A percentile compares a stretch with the other conserved stretches of the same genome.
These are phyloP conservation scores for Acanthosepion lycidas DNA, from an alignment of 2,888 invertebrate species.

Conservation along the genomic window DNA sequence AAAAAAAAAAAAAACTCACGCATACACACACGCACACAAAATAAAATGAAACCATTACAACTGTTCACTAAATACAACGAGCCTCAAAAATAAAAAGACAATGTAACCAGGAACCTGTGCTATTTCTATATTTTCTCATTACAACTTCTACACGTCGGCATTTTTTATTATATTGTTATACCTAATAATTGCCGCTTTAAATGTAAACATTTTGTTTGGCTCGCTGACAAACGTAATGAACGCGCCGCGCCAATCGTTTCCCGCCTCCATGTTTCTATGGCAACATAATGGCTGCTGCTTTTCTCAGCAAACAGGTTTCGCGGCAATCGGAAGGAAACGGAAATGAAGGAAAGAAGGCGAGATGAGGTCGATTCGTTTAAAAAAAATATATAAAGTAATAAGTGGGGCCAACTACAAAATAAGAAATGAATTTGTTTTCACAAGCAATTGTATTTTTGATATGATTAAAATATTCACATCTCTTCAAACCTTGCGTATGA, in stretches of 20 bases:
- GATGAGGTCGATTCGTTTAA: background rate
- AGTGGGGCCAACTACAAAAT: background rate
- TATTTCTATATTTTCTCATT: background rate
- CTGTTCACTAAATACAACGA: too few relatives aligned
- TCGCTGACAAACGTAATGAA: background rate
- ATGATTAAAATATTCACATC: too few relatives aligned
- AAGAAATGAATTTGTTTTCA: background rate
- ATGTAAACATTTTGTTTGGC: background rate
- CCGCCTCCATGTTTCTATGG: background rate
- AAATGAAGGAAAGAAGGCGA: background rate
- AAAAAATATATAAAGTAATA: background rate
- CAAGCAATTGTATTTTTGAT: background rate
- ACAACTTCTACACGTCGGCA: background rate
- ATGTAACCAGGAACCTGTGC: too few relatives aligned
- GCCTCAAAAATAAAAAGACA: too few relatives aligned
- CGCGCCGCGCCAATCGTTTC: background rate
- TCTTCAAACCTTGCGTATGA: background rate
- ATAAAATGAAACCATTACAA: too few relatives aligned
- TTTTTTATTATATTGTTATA: background rate
- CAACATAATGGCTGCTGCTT: slow-evolving; percentile 8
- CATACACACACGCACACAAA: too few relatives aligned
- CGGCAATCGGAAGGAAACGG: background rate
- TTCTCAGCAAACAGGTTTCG: background rate
- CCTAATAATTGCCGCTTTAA: background rate
- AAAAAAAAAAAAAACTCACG: too few relatives aligned